Base-by-base conservation (phyloP, 2,888 invertebrate species). In the Salpingus planirostris region DNA sequence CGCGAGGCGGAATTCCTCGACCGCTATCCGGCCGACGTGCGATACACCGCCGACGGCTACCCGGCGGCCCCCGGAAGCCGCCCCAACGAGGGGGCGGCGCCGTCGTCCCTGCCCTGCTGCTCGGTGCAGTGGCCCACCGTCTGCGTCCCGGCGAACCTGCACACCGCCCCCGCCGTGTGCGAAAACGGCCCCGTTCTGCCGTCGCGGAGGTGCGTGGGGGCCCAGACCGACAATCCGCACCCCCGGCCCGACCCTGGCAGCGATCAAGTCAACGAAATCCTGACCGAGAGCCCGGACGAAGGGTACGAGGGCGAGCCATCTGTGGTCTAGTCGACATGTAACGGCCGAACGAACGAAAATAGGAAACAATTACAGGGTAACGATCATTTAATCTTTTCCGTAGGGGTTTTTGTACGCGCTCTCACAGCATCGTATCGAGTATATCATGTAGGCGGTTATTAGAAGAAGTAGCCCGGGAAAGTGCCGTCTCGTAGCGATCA, bases 11-110 rank as follows among this genome's bases (percentile, higher is more conserved):
- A 78, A 55, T 76, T 75, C 52, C 65, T 76, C 21, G 34, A 70
- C 43, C 66, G 65, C 46, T 68, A 67, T 52, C 66, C 68, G 30
- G 60, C 67, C 24, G 73, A 73, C 57, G 74, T 80, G 32, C 43
- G 47, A 44, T 82, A 83, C 52, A 84, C 84, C 2, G 57, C 48
- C 3, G 47, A 47, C 30, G 83, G 84, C 3, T 82, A 83, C 59
- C 82, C 83, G 0, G 31, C 38, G 21, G 30, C 31, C 13, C 36
- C 31, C 2, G 13, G 24, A 6, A 10, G n/a, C 25, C 5, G 6
- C 11, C 11, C 23, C 30, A 18, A 18, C 31, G 14, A 18, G 5
- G 31, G 21, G 13, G 21, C 13, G 3, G 7, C 73, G 2, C 68
- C 65, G 8, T 54, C 63, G 15, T 63, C 68, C 25, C 70, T 73